A percentile compares a stretch with the other conserved stretches of the same genome.
phyloP scores from a whole-genome alignment of 2,888 invertebrate species.

The Ctenicera cuprea region DNA sequence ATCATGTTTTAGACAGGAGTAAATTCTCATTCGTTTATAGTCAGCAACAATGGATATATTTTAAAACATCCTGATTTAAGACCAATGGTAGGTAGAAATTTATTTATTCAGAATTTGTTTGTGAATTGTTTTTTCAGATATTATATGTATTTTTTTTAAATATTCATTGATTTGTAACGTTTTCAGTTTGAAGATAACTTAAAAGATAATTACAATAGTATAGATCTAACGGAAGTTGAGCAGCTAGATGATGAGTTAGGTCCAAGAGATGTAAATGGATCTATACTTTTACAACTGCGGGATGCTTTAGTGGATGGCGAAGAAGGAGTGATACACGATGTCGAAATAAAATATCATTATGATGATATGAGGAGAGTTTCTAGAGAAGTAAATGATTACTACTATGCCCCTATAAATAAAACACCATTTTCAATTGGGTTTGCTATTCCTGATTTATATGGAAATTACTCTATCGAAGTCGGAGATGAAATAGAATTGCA shows the following conservation, averaged over 20 bases:
- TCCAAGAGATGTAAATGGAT: conserved; percentile 77
- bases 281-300: conserved; percentile 76
- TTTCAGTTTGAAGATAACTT: conserved; percentile 77
- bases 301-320: conserved; percentile 82
- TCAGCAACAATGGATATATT: conserved; percentile 97
- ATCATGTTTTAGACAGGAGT: conserved; percentile 87
- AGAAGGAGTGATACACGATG: conserved; percentile 79
- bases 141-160: too few relatives aligned
- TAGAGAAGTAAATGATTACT: conserved; percentile 87
- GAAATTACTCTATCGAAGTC: conserved; percentile 83
- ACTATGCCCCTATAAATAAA: conserved; percentile 85
- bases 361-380: conserved; percentile 90
- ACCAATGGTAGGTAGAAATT: conserved; percentile 82
- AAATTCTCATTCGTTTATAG: conserved; percentile 96
- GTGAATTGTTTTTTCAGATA: background rate
- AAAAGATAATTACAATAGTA: conserved; percentile 96
- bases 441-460: conserved; percentile 88
- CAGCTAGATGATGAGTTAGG: conserved; percentile 83
- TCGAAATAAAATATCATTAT: conserved; percentile 88
- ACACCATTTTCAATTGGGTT: conserved; percentile 93
- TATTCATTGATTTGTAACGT: background rate
- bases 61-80: conserved; percentile 95
- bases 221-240: conserved; percentile 96
- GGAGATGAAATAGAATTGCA: conserved; percentile 85
- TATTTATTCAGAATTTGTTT: background rate